phyloP scores from a whole-genome alignment of 2,797 vertebrate genomes.

The Saxicola maurus region DNA sequence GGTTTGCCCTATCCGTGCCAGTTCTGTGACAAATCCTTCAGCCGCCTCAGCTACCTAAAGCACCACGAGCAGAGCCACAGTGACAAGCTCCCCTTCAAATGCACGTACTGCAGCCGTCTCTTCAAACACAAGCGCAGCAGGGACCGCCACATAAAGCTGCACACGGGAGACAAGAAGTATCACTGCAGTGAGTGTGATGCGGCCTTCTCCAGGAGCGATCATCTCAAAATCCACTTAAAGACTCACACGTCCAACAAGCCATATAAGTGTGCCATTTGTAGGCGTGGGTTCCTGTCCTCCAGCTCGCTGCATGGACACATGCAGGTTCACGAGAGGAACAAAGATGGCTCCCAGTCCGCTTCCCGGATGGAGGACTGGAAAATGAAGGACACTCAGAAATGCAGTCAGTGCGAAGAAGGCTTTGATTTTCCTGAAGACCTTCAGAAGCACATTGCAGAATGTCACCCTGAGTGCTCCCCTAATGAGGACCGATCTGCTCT shows the following conservation, averaged over 20 bases:
- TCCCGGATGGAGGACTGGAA: slow-evolving; percentile 92
- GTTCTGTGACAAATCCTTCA: slow-evolving; percentile 98
- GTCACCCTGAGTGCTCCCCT: slow-evolving; percentile 95
- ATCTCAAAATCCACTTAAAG: slow-evolving; percentile 99
- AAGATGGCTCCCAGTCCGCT: slow-evolving; percentile 84
- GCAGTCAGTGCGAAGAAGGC: slow-evolving; percentile 96
- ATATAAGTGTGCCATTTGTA: slow-evolving; percentile 98
- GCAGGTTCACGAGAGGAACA: slow-evolving; percentile 96
- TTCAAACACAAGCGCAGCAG: slow-evolving; percentile 99
- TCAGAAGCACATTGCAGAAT: slow-evolving; percentile 95
- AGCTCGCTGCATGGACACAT: slow-evolving; percentile 97
- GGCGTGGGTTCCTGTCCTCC: slow-evolving; percentile 92
- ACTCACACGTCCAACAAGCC: slow-evolving; percentile 98
- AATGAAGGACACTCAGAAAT: slow-evolving; percentile 94
- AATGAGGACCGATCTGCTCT: slow-evolving; percentile 89
- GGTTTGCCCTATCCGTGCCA: slow-evolving; percentile 97
- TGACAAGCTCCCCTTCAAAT: slow-evolving; percentile 97
- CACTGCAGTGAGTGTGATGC: slow-evolving; percentile 97
- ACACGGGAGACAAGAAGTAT: slow-evolving; percentile 98
- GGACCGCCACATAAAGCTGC: slow-evolving; percentile 96
- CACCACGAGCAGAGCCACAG: slow-evolving; percentile 98
- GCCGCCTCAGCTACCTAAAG: slow-evolving; percentile 97
- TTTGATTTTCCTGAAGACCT: slow-evolving; percentile 97
- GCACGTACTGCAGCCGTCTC: slow-evolving; percentile 95
- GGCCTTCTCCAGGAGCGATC: slow-evolving; percentile 95